Evolutionary conservation across 1,140 invertebrate species (phyloP), one percentile per base, ranked within the genome.

Genomic region (Micrasema longulum): DNA sequence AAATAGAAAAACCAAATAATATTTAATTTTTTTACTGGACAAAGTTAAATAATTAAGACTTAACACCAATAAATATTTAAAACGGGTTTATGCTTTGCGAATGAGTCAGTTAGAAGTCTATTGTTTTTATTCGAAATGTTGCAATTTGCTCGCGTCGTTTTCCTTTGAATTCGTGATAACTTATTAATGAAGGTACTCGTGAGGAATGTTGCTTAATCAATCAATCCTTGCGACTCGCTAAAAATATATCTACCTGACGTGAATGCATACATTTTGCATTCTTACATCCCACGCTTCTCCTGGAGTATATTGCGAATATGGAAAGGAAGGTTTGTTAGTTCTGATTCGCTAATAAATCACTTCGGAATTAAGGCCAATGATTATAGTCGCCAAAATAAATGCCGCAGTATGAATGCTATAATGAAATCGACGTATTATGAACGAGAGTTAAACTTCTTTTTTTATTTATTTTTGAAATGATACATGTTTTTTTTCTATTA

Each of bases 141-240:
- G 36, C 45, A 64, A 64, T 64, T 64, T 48, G 41, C 26, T 64
- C 60, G 10, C 23, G 23, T 41, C 43, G 22, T 16, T 64, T 47
- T 14, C 22, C 20, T 47, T 57, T 57, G 23, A 31, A 14, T 26
- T 45, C 60, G 22, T 1, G 22, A 41, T 64, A 14, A 16, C 45
- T 45, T 47, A 45, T 64, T 64, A 64, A 64, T 64, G 43, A 64
- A 64, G 60, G 60, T 10, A 9, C 43, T 26, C 10, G 9, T 3
- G 22, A 31, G 60, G 60, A 64, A 64, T 64, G 60, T 47, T 48
- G 60, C n/a, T 64, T 48, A 64, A 64, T 64, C 60, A 64, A 64
- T 64, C 60, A 64, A 41, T 64, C 36, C 43, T 41, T 38, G 43
- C 47, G 60, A 64, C 60, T 64, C n/a, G 60, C 60, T 64, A 64